Evolutionary conservation across 2,888 invertebrate species (phyloP), one percentile per base, ranked within the genome.

Genomic region (Cordilura impudica): DNA sequence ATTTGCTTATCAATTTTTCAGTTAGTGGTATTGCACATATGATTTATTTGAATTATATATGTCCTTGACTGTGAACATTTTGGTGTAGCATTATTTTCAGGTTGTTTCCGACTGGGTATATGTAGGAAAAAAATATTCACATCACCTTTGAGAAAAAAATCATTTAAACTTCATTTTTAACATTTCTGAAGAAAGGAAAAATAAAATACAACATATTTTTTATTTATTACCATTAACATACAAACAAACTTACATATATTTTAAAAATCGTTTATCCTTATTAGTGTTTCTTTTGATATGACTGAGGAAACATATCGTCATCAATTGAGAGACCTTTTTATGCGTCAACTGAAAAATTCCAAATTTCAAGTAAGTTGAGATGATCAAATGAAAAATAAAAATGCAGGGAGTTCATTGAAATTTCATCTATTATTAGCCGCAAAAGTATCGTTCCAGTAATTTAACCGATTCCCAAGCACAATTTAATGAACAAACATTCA

Each of bases 351-450:
- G 21, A 58, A 66, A 35, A 56, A 45, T 61, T 39, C 75, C 16
- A 82, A 81, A 81, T 70, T 74, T 12, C 78, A 74, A 67, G 78
- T 81, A 60, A 70, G 78, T 56, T 12, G 14, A 5, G 8, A 18
- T 69, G 12, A n/a, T n/a, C n/a, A n/a, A 14, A 0, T n/a, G 7
- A 5, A 43, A 12, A 43, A 14, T 43, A 16, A 14, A 43, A 43
- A 43, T 7, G 7, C 1, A 14, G 16, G n/a, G 43, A 43, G n/a
- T 14, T 4, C 21, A 49, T 19, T 10, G 8, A 47, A 47, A 45
- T 31, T 31, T 5, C 4, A 1, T 31, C 12, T 31, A 12, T 1
- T 19, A 19, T 19, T 61, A 61, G 10, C 19, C 67, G 67, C 29
- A 45, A 35, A 35, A 35, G 19, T 10, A 7, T 53, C 16, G 18